Evolutionary conservation across 2,888 invertebrate genomes (phyloP).

Genomic region (Leptinotarsa peninsularis): DNA sequence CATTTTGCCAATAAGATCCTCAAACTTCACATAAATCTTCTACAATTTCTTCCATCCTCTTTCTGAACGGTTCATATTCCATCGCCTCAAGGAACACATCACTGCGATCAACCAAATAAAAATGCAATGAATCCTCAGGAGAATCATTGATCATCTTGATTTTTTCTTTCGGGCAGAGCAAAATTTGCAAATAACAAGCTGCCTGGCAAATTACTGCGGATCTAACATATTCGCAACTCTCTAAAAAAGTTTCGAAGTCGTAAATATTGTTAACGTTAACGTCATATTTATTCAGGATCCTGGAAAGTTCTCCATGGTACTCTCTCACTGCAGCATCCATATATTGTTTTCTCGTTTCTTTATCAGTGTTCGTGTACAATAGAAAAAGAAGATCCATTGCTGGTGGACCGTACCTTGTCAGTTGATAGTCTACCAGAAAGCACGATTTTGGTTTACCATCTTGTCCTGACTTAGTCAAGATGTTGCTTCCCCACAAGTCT

Average conservation of each 20-base stretch:
- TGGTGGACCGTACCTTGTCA: slow-evolving; percentile 70
- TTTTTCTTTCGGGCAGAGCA: slow-evolving; percentile 41
- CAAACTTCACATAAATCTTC: slow-evolving; percentile 36
- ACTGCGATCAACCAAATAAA: slow-evolving; percentile 43
- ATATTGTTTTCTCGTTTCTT: slow-evolving; percentile 41
- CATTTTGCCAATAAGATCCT: not conserved
- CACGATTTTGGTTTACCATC: slow-evolving; percentile 15
- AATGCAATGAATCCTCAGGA: slow-evolving; percentile 40
- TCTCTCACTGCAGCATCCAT: slow-evolving; percentile 41
- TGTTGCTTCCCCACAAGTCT: slow-evolving; percentile 57
- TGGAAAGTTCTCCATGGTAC: slow-evolving; percentile 48
- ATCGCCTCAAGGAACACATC: slow-evolving; percentile 29
- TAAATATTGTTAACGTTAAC: slow-evolving; percentile 45
- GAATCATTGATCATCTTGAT: slow-evolving; percentile 44
- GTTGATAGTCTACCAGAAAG: slow-evolving; percentile 58
- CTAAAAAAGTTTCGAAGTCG: slow-evolving; percentile 44
- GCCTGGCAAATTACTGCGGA: slow-evolving; percentile 45
- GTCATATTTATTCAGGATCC: slow-evolving; percentile 41
- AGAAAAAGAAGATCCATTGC: slow-evolving; percentile 71
- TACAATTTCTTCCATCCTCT: slow-evolving; percentile 24
- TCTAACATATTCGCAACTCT: slow-evolving; percentile 47
- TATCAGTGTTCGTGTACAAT: slow-evolving; percentile 48
- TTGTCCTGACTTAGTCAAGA: slow-evolving; percentile 45
- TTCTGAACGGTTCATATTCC: slow-evolving; percentile 13
- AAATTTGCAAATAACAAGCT: slow-evolving; percentile 42